These are phyloP conservation scores for Xestobium rufovillosum DNA, from an alignment of 2,888 invertebrate species.

Conservation along the genomic window DNA sequence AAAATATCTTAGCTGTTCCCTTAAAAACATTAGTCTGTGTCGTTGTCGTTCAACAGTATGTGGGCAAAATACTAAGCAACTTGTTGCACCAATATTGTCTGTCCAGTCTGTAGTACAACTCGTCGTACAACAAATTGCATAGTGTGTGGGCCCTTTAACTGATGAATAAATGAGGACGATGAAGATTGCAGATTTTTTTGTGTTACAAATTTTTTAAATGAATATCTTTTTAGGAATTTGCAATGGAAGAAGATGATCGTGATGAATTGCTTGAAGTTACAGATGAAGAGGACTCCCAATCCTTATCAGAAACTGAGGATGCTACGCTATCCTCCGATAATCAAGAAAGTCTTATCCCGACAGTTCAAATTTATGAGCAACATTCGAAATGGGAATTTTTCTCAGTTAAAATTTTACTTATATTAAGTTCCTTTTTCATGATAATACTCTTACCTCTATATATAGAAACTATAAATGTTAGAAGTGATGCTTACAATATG, in stretches of 20 bases:
- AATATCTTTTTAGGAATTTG: too few species aligned
- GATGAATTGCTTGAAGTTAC: slow-evolving; percentile 38
- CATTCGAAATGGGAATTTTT: slow-evolving; percentile 43
- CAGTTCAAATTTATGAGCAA: slow-evolving; percentile 29
- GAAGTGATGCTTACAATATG: slow-evolving; percentile 36
- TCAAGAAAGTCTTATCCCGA: slow-evolving; percentile 27
- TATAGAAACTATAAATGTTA: slow-evolving; percentile 38
- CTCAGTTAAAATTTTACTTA: slow-evolving; percentile 41
- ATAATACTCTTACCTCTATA: slow-evolving; percentile 49
- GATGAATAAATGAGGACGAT: too few species aligned
- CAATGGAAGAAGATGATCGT: slow-evolving; percentile 36
- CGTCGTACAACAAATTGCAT: too few species aligned
- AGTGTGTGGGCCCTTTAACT: too few species aligned
- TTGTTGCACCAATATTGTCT: too few species aligned
- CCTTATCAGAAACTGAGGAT: slow-evolving; percentile 37
- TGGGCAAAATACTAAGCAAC: too few species aligned
- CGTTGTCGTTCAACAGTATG: too few species aligned
- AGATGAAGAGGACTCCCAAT: slow-evolving; percentile 34
- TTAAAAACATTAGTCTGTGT: too few species aligned
- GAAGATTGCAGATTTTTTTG: too few species aligned
- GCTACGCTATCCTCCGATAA: slow-evolving; percentile 33
- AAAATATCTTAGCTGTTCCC: too few species aligned
- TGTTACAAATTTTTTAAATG: too few species aligned
- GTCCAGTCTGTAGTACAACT: too few species aligned
- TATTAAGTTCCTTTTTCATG: slow-evolving; percentile 45